phyloP scores from a whole-genome alignment of 1,140 invertebrate genomes.

The Maniola jurtina region DNA sequence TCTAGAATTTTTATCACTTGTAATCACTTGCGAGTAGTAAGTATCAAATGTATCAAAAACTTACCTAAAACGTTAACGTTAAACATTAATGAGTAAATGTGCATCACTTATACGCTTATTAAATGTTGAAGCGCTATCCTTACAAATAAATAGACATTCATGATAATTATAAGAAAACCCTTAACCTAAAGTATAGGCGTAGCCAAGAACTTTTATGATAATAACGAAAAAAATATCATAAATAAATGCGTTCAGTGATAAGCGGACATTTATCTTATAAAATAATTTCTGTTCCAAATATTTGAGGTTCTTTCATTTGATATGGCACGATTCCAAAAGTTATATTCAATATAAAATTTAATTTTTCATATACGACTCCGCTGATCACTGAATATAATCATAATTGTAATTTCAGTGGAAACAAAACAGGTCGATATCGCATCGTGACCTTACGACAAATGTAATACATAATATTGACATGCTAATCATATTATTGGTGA shows the following conservation, averaged over 20 bases:
- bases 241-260: conserved; percentile 57
- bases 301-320: conserved; percentile 55
- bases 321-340: conserved; percentile 72
- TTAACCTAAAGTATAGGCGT: conserved; percentile 66
- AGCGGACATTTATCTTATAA: conserved; percentile 45
- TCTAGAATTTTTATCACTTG: conserved; percentile 74
- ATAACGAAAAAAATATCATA: conserved; percentile 39
- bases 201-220: conserved; percentile 44
- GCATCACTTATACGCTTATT: conserved; percentile 70
- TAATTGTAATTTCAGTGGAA: conserved; percentile 43
- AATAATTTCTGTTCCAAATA: conserved; percentile 42
- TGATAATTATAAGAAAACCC: conserved; percentile 69
- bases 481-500: conserved; percentile 77
- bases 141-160: conserved; percentile 75
- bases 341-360: conserved; percentile 32
- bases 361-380: conserved; percentile 43
- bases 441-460: conserved; percentile 57
- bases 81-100: conserved; percentile 72
- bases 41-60: conserved; percentile 78
- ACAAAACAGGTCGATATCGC: conserved; percentile 48
- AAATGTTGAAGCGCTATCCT: conserved; percentile 66
- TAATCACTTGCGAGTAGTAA: conserved; percentile 77
- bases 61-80: conserved; percentile 69
- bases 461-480: conserved; percentile 65
- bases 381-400: conserved; percentile 59